Conservation (phyloP, 2,113 vertebrate genomes). For the Hemichromis elongatus region DNA sequence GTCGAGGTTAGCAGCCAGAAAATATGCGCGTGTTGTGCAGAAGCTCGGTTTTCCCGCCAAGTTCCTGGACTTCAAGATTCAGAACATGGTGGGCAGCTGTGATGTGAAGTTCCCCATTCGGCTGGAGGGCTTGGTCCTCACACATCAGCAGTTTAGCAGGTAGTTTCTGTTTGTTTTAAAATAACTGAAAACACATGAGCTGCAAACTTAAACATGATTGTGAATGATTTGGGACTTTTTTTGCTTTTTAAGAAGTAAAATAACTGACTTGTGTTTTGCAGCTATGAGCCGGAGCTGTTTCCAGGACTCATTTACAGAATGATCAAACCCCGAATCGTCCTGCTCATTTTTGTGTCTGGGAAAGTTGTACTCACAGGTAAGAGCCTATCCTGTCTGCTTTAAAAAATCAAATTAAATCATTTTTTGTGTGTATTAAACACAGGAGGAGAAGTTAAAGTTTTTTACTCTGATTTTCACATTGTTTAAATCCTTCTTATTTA, state of each 20-base stretch:
- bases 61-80: slow-evolving; percentile 98
- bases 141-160: slow-evolving; percentile 99
- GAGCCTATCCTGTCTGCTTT: neutral
- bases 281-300: slow-evolving; percentile 97
- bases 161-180: slow-evolving; percentile 37
- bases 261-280: slow-evolving; percentile 51
- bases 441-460: neutral
- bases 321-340: slow-evolving; percentile 98
- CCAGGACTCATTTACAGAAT: slow-evolving; percentile 98
- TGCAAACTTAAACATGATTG: neutral
- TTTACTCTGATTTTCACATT: neutral
- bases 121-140: slow-evolving; percentile 92
- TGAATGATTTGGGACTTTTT: neutral
- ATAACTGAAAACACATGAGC: neutral
- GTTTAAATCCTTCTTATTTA: neutral
- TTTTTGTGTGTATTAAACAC: neutral
- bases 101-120: slow-evolving; percentile 98
- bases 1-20: slow-evolving; percentile 92
- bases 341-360: slow-evolving; percentile 98
- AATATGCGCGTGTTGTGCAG: slow-evolving; percentile 96
- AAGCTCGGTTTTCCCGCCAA: slow-evolving; percentile 97
- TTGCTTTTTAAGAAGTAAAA: neutral
- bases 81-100: slow-evolving; percentile 99
- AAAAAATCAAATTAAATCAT: too few species aligned
- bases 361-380: slow-evolving; percentile 99